phyloP scores from a whole-genome alignment of 1,140 invertebrate genomes.

The Aphis gossypii region DNA sequence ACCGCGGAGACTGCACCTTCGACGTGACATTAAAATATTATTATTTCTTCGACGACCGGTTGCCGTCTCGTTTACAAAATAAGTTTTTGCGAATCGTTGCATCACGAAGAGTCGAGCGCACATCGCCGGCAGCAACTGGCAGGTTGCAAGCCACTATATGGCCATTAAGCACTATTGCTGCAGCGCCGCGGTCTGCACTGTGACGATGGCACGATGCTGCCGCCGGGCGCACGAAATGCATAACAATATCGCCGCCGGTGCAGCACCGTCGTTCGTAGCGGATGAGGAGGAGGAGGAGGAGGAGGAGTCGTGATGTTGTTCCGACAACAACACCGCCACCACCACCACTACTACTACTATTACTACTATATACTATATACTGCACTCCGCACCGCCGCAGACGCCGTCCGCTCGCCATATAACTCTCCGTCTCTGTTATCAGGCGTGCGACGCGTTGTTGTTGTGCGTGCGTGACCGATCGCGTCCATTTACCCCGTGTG shows the following conservation, averaged over 20 bases:
- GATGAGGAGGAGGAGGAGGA: neutral
- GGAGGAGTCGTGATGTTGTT: neutral
- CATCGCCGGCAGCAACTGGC: too few relatives aligned
- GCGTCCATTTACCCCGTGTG: conserved; percentile 51
- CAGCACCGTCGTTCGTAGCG: neutral
- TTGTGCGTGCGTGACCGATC: conserved; percentile 56
- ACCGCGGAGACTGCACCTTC: too few relatives aligned
- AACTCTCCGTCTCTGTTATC: neutral
- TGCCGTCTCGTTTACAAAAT: too few relatives aligned
- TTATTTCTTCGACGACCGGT: too few relatives aligned
- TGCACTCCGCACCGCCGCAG: neutral
- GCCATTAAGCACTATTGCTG: too few relatives aligned
- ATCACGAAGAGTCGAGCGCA: too few relatives aligned
- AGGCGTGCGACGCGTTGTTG: conserved; percentile 40
- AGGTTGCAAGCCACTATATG: too few relatives aligned
- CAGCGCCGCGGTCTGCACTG: too few relatives aligned
- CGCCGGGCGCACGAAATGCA: neutral
- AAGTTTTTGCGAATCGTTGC: too few relatives aligned
- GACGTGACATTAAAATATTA: too few relatives aligned
- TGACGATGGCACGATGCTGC: too few relatives aligned
- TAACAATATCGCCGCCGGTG: neutral
- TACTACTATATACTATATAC: neutral
- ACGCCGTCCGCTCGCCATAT: neutral
- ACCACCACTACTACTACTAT: too few relatives aligned
- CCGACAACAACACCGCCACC: neutral